Base-by-base conservation (phyloP, 2,888 invertebrate species). In the Elmis aenea region DNA sequence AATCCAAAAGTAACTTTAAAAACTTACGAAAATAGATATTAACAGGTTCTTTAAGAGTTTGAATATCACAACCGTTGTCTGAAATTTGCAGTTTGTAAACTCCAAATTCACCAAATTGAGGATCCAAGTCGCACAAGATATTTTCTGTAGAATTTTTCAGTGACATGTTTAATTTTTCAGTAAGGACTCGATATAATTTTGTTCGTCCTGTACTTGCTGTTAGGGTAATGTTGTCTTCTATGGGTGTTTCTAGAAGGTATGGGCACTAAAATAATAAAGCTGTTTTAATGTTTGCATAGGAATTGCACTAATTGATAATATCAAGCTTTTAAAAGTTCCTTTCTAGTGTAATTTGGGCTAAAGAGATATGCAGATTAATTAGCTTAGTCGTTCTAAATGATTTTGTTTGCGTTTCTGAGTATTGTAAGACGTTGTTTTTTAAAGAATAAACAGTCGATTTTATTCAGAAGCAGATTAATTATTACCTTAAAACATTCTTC, bases 21-120 rank as follows among this genome's bases (percentile, higher is more conserved):
- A n/a, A 75, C 81, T 79, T 66, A 83, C 84, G 79, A 56, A 77
- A 74, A 62, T 83, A 81, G 47, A 82, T 79, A 63, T 83, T 79
- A 13, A 82, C 83, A 2, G 87, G 81, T 38, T 78, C 72, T 52
- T 75, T 75, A 12, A 73, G 61, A 0, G 75, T 75, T n/a, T 57
- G 54, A 26, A 83, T 61, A 13, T 66, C 59, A 54, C 84, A 84
- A 20, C 66, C 61, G 5, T 61, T 70, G 22, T 73, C 72, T 9
- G 67, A 61, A 1, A 77, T 63, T 21, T 72, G 72, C 25, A 85
- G 64, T 38, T 77, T 73, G 59, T 86, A 87, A 33, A 84, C 77
- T 3, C 86, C 86, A 55, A 84, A 85, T 66, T 86, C 77, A 1
- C 79, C 79, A 49, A 85, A 59, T 36, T 74, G 64, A 1, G 77